Evolutionary conservation across 2,113 vertebrate genomes (phyloP).

Genomic region (Notothenia coriiceps): DNA sequence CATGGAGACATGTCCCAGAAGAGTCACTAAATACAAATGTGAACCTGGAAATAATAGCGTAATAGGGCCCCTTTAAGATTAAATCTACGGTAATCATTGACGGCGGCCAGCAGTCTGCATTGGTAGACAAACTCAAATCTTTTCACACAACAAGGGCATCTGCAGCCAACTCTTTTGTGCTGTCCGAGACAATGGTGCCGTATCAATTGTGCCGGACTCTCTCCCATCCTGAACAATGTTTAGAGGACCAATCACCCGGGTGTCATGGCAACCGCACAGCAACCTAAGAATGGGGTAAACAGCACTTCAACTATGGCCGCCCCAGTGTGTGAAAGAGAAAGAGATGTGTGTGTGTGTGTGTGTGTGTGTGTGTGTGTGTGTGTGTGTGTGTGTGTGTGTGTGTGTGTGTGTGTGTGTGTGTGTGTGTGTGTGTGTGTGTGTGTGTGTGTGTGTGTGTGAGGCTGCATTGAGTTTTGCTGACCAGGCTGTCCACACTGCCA

Average conservation of each 20-base stretch:
- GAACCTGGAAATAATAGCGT: too few species aligned
- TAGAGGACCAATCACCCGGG: conserved; percentile 66
- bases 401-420: conserved; percentile 21
- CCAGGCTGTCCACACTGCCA: conserved; percentile 72
- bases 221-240: conserved; percentile 72
- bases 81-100: conserved; percentile 31
- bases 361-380: too few species aligned
- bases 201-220: conserved; percentile 62
- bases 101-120: conserved; percentile 27
- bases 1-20: too few species aligned
- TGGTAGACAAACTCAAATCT: conserved; percentile 31
- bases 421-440: conserved; percentile 34
- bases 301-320: conserved; percentile 69
- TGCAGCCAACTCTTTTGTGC: conserved; percentile 72
- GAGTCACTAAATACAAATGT: too few species aligned
- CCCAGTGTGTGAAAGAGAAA: conserved; percentile 51
- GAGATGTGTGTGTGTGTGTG: conserved; percentile 7
- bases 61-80: conserved; percentile 1
- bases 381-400: background rate
- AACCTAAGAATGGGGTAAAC: conserved; percentile 81
- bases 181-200: conserved; percentile 67
- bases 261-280: conserved; percentile 76
- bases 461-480: conserved; percentile 81
- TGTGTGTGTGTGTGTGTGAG: conserved; percentile 33
- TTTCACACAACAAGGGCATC: conserved; percentile 58